These are phyloP conservation scores for Brachyptera putata DNA, from an alignment of 2,888 invertebrate species.

Conservation along the genomic window DNA sequence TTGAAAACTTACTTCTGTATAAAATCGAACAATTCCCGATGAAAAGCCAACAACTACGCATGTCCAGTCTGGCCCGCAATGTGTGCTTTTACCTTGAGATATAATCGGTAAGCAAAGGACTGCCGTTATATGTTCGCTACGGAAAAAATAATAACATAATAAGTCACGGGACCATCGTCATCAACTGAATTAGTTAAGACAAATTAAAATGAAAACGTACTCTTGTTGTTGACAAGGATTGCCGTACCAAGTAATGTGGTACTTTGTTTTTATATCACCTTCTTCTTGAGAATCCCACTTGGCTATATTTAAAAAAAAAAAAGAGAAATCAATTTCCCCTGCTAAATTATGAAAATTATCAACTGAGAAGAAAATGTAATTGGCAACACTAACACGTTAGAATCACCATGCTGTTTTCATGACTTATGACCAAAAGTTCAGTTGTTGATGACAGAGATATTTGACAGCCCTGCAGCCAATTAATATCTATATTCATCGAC, in stretches of 20 bases:
- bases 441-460: constrained; percentile 68
- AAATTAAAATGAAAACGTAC: too few relatives aligned
- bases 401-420: constrained; percentile 61
- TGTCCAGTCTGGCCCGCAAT: constrained; percentile 84
- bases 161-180: too few relatives aligned
- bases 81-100: constrained; percentile 50
- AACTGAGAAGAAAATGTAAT: not conserved
- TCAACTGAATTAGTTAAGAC: too few relatives aligned
- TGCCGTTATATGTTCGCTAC: constrained; percentile 51
- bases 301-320: constrained; percentile 43
- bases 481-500: constrained; percentile 50
- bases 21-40: constrained; percentile 81
- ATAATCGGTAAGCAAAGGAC: constrained; percentile 51
- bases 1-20: constrained; percentile 61
- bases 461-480: constrained; percentile 65
- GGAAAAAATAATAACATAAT: too few relatives aligned
- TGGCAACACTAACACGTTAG: constrained; percentile 49
- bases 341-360: constrained; percentile 1
- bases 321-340: not conserved
- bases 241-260: constrained; percentile 54
- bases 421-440: constrained; percentile 64
- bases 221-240: constrained; percentile 47
- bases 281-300: constrained; percentile 57
- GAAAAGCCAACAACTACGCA: constrained; percentile 83
- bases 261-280: constrained; percentile 49